Conservation (phyloP, 2,888 invertebrate genomes). For the Sphaerophoria taeniata region DNA sequence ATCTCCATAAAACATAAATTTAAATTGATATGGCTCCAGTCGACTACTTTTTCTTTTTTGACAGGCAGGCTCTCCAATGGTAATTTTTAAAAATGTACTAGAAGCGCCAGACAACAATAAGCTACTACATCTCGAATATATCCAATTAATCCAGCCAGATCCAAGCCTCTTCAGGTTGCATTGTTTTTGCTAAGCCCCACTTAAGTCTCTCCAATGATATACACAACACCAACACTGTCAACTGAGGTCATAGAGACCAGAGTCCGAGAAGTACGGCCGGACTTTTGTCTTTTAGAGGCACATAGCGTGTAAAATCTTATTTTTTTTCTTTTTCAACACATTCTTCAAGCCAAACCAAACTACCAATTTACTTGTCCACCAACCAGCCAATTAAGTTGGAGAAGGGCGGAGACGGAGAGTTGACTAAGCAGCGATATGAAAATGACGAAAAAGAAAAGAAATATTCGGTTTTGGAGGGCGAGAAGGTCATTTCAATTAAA, state of each 20-base stretch:
- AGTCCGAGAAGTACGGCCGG: slow-evolving; percentile 32
- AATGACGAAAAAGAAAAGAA: neutral
- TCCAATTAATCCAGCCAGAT: slow-evolving; percentile 45
- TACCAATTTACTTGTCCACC: slow-evolving; percentile 17
- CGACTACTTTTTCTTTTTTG: neutral
- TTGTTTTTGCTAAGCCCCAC: slow-evolving; percentile 35
- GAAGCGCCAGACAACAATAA: neutral
- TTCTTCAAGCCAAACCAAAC: slow-evolving; percentile 34
- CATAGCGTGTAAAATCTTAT: neutral
- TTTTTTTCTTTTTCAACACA: slow-evolving; percentile 33
- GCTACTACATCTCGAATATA: neutral
- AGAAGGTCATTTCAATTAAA: slow-evolving; percentile 68
- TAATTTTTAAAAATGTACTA: slow-evolving; percentile 38
- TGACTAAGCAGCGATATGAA: neutral
- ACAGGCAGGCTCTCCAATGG: neutral
- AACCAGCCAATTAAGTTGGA: slow-evolving; percentile 29
- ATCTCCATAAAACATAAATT: slow-evolving; percentile 48
- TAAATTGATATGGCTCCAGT: slow-evolving; percentile 61
- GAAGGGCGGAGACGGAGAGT: neutral
- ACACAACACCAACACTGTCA: neutral
- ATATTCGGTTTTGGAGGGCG: slow-evolving; percentile 38
- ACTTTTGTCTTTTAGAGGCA: neutral
- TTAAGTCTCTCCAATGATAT: no score
- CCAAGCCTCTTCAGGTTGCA: slow-evolving; percentile 32
- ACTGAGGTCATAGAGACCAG: slow-evolving; percentile 54